phyloP scores from a whole-genome alignment of 1,140 invertebrate species.

The Panagrolaimus sp. region DNA sequence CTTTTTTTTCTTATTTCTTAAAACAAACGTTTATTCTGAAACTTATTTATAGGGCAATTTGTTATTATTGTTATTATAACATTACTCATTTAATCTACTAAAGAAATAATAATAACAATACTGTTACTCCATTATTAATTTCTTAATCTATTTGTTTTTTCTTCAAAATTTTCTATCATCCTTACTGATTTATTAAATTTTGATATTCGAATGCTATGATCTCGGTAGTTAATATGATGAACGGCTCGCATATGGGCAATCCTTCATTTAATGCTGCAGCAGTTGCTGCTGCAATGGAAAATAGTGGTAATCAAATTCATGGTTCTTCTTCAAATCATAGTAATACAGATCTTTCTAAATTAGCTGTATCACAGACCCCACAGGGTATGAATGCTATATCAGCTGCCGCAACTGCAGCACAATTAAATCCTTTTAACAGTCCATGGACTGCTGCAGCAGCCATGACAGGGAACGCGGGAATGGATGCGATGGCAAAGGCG shows the following conservation, averaged over 20 bases:
- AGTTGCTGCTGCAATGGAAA: neutral
- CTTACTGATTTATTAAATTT: no score
- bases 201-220: neutral
- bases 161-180: no score
- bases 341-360: constrained; percentile 4
- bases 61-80: no score
- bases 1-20: no score
- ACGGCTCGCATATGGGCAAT: constrained; percentile 13
- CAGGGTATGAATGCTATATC: neutral
- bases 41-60: no score
- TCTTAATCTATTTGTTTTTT: no score
- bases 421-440: neutral
- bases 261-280: neutral
- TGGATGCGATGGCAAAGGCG: constrained; percentile 13
- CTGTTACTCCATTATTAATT: no score
- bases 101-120: no score
- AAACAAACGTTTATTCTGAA: no score
- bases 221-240: constrained; percentile 12
- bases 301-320: neutral
- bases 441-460: constrained; percentile 6
- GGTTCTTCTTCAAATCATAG: neutral
- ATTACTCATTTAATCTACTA: no score
- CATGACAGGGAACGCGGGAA: neutral
- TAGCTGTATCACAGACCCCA: neutral
- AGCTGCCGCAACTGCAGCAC: neutral